A percentile compares a stretch with the other conserved stretches of the same genome.
Evolutionary conservation across 2,888 invertebrate species (phyloP).

Genomic region (Clepsis dumicolana): DNA sequence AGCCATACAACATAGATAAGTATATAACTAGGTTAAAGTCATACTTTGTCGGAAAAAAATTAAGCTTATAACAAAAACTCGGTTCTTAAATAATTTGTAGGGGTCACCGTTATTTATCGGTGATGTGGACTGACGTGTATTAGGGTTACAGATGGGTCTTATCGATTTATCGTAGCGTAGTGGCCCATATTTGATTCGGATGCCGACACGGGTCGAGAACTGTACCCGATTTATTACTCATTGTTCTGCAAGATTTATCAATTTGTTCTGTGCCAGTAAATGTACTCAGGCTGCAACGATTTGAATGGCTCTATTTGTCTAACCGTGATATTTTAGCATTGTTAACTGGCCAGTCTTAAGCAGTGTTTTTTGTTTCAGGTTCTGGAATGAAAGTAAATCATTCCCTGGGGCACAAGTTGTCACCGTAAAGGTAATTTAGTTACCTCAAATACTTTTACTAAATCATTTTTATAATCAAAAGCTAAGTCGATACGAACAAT

Average conservation of each 20-base stretch:
- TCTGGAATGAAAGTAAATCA: slow-evolving; percentile 51
- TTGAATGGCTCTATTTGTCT: background rate
- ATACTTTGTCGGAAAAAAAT: background rate
- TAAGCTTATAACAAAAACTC: background rate
- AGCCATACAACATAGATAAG: background rate
- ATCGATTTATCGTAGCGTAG: slow-evolving; percentile 34
- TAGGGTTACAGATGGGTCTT: slow-evolving; percentile 24
- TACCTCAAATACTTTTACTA: background rate
- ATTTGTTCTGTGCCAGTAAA: slow-evolving; percentile 16
- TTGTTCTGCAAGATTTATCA: slow-evolving; percentile 41
- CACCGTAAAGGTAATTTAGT: slow-evolving; percentile 56
- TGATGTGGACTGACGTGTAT: slow-evolving; percentile 28
- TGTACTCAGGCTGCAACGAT: background rate
- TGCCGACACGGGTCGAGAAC: slow-evolving; percentile 41
- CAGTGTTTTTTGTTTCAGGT: slow-evolving; percentile 52
- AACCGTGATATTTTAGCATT: background rate
- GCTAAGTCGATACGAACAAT: background rate
- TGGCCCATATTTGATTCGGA: slow-evolving; percentile 43
- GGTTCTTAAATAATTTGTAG: slow-evolving; percentile 1
- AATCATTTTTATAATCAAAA: background rate
- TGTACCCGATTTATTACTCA: slow-evolving; percentile 39
- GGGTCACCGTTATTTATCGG: slow-evolving; percentile 24
- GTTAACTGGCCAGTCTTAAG: background rate
- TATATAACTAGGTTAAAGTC: background rate
- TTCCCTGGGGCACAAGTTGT: slow-evolving; percentile 54